Evolutionary conservation across 2,888 invertebrate genomes (phyloP).

Genomic region (Caenorhabditis panamensis): DNA sequence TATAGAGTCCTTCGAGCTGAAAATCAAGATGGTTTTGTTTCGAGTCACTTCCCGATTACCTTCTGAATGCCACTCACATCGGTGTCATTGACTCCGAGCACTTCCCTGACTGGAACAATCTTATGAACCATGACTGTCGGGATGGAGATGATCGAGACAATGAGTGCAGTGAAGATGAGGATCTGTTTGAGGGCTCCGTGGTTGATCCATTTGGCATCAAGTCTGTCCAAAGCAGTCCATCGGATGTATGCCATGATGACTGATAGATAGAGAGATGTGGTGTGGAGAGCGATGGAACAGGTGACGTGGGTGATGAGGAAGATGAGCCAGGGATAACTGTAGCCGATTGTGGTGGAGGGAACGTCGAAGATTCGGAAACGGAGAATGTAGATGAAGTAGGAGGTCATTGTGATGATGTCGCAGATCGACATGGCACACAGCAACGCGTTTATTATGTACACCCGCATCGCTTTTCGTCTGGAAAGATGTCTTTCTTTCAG

Average conservation of each 20-base stretch:
- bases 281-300: slow-evolving; percentile 77
- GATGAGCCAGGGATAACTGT: slow-evolving; percentile 71
- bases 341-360: slow-evolving; percentile 55
- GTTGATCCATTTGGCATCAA: slow-evolving; percentile 75
- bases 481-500: slow-evolving; percentile 5
- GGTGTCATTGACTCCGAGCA: slow-evolving; percentile 53
- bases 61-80: slow-evolving; percentile 34
- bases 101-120: slow-evolving; percentile 72
- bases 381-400: slow-evolving; percentile 78
- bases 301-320: slow-evolving; percentile 73
- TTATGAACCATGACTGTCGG: slow-evolving; percentile 80
- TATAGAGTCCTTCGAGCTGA: slow-evolving; percentile 65
- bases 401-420: slow-evolving; percentile 78
- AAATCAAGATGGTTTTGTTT: slow-evolving; percentile 7
- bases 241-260: slow-evolving; percentile 79
- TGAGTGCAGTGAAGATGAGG: slow-evolving; percentile 72
- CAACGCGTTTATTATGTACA: slow-evolving; percentile 68
- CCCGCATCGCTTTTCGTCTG: slow-evolving; percentile 70
- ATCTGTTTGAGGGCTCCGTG: slow-evolving; percentile 72
- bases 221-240: slow-evolving; percentile 72
- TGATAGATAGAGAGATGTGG: slow-evolving; percentile 77
- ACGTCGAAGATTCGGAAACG: slow-evolving; percentile 73
- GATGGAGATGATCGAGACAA: slow-evolving; percentile 75
- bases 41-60: background rate
- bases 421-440: slow-evolving; percentile 78